These are phyloP conservation scores for Linyphia triangularis DNA, from an alignment of 2,888 invertebrate genomes.

Conservation along the genomic window DNA sequence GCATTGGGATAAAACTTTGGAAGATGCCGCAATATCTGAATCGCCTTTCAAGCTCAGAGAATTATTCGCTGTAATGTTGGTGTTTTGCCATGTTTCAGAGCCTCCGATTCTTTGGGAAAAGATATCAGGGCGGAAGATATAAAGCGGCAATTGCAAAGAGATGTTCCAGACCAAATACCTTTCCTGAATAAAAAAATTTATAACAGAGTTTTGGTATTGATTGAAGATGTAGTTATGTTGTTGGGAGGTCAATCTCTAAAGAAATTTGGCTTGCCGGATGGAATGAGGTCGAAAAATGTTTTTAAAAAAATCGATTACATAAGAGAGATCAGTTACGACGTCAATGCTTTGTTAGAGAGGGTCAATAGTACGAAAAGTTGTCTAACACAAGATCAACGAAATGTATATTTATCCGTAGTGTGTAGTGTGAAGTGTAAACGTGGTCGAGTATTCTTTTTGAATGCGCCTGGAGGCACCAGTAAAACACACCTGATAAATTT, in stretches of 20 bases:
- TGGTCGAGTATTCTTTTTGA: constrained; percentile 77
- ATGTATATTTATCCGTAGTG: neutral
- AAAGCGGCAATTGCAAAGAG: neutral
- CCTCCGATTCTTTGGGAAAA: neutral
- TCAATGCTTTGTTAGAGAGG: neutral
- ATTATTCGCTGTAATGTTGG: constrained; percentile 69
- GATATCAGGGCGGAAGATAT: neutral
- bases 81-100: neutral
- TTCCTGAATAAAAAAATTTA: neutral
- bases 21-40: constrained; percentile 66
- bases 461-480: constrained; percentile 80
- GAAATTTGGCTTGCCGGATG: neutral
- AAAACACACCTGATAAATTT: constrained; percentile 79
- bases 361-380: neutral
- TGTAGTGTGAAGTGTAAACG: neutral
- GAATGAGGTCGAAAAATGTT: too few species aligned
- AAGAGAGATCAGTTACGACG: neutral
- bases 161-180: too few species aligned
- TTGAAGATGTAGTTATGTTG: neutral
- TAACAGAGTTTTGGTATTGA: neutral
- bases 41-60: constrained; percentile 61
- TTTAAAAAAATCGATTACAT: neutral
- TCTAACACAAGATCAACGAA: neutral
- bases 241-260: neutral
- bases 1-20: constrained; percentile 72